Percentiles rank a stretch among this genome's conserved stretches.
phyloP scores from a whole-genome alignment of 2,113 vertebrate species.

The Anolis carolinensis region DNA sequence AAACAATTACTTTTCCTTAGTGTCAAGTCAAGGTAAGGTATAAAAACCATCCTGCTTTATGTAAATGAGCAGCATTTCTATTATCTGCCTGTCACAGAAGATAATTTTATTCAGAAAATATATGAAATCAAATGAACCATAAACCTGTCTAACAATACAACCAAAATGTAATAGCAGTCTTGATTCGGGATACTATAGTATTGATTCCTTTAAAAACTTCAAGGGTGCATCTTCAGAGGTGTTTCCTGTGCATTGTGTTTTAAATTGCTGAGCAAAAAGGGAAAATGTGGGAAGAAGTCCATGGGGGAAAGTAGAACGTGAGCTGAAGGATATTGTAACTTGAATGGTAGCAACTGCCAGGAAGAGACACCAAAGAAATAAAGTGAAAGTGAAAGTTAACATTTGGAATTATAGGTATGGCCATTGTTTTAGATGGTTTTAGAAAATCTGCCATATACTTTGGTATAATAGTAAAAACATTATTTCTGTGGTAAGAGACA shows the following conservation, averaged over 20 bases:
- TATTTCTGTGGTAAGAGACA: not conserved
- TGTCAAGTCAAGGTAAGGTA: not conserved
- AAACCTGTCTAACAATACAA: not conserved
- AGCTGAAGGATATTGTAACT: not conserved
- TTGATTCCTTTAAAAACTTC: constrained; percentile 20
- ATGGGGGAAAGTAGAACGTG: not conserved
- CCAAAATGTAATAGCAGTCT: not conserved
- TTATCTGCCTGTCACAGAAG: not conserved
- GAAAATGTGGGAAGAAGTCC: not conserved
- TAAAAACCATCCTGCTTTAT: constrained; percentile 32
- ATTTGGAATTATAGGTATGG: not conserved
- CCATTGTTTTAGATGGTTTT: not conserved
- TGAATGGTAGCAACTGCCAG: not conserved
- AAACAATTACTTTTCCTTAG: constrained; percentile 36
- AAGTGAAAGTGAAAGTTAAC: not conserved
- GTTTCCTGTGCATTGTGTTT: not conserved
- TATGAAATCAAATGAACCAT: constrained; percentile 11
- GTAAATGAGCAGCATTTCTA: constrained; percentile 31
- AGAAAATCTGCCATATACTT: not conserved
- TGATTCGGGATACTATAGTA: not conserved
- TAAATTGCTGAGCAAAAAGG: not conserved
- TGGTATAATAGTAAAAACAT: not conserved
- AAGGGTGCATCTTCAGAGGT: not conserved
- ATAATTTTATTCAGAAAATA: constrained; percentile 8
- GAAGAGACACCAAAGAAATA: not conserved